Evolutionary conservation across 2,797 vertebrate species (phyloP).

Genomic region (Muraenolepis orangiensis): DNA sequence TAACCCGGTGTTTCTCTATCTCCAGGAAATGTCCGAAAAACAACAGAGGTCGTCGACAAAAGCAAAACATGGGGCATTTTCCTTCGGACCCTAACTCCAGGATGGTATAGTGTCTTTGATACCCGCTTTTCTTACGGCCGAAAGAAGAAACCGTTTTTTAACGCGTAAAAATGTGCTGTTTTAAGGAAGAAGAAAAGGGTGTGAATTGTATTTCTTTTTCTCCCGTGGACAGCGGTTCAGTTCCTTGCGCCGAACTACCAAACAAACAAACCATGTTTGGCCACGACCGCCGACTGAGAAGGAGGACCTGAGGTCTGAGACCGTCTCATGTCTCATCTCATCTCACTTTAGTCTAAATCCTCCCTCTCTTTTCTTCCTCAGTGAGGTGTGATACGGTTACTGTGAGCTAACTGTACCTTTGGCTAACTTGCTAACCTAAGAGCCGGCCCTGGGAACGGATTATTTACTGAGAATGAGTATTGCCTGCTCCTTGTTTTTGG

Average conservation of each 20-base stretch:
- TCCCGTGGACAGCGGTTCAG: conserved; percentile 15
- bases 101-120: conserved; percentile 87
- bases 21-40: conserved; percentile 93
- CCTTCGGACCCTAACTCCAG: conserved; percentile 91
- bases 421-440: conserved; percentile 72
- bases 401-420: conserved; percentile 34
- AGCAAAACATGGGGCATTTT: conserved; percentile 95
- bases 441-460: conserved; percentile 81
- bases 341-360: conserved; percentile 19
- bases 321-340: conserved; percentile 20
- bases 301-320: conserved; percentile 28
- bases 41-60: conserved; percentile 90
- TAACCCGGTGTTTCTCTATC: background rate
- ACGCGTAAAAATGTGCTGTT: conserved; percentile 63
- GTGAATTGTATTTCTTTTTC: conserved; percentile 85
- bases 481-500: conserved; percentile 27
- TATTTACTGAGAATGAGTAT: conserved; percentile 71
- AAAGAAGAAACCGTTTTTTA: conserved; percentile 81
- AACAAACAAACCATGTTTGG: conserved; percentile 30
- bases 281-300: conserved; percentile 76
- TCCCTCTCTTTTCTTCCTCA: conserved; percentile 18
- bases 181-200: conserved; percentile 27
- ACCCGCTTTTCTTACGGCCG: conserved; percentile 76
- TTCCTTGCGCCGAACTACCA: conserved; percentile 3
- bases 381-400: conserved; percentile 24